Evolutionary conservation across 2,888 invertebrate species (phyloP), one percentile per base, ranked within the genome.

Genomic region (Malthinus seriepunctatus): DNA sequence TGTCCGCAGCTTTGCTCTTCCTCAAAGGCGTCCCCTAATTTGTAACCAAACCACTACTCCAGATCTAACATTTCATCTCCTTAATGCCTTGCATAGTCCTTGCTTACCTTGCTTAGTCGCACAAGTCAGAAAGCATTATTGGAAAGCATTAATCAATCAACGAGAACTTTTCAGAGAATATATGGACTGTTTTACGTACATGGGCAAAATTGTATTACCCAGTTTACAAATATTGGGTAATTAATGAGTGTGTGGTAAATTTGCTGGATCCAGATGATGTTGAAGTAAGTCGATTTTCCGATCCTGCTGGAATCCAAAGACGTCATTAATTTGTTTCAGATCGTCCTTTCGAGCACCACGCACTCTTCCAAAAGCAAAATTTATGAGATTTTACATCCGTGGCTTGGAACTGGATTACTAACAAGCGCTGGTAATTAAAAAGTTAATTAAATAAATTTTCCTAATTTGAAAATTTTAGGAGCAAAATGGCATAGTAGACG

Each of bases 361-460:
- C 23, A 42, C 39, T 42, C 39, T 6, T 9, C 15, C 2, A 42
- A 42, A 23, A 42, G 39, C 10, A 42, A 15, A 42, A 15, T 42
- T 35, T 78, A 77, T 53, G 47, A 66, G 7, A 73, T 70, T 63
- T 54, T 76, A 11, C 61, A 67, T 42, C 64, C 66, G 0, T 78
- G 78, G 78, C 63, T 78, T 8, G 75, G 76, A 23, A 68, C 69
- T 12, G 78, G 78, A 11, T 64, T 78, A 7, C 68, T 78, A 1
- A 73, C 73, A 11, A 73, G 73, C 51, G 66, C 69, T 51, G 77
- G 77, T 76, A 66, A 37, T 37, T 37, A 1, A 1, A 11, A 10
- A 37, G 6, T 10, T 35, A 9, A 10, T n/a, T n/a, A n/a, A n/a
- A 35, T n/a, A 35, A 35, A 5, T 11, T n/a, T 10, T 35, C 5